These are phyloP conservation scores for Rutpela maculata DNA, from an alignment of 2,888 invertebrate genomes.

Conservation along the genomic window DNA sequence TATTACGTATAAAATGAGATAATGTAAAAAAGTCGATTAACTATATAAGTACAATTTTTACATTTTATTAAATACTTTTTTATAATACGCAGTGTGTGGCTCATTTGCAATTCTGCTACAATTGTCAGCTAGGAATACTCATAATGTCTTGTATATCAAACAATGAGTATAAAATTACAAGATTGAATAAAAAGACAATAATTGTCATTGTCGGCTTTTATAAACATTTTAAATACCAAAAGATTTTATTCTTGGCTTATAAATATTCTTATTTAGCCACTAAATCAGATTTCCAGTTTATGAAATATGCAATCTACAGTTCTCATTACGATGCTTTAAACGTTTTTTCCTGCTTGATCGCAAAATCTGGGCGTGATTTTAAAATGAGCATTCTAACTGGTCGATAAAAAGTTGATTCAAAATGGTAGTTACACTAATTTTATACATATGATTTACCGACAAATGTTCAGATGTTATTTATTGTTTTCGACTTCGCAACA, in stretches of 20 bases:
- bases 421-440: constrained; percentile 7
- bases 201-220: background rate
- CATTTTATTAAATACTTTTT: no score
- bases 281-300: constrained; percentile 1
- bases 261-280: background rate
- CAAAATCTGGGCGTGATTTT: constrained; percentile 7
- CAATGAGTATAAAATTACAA: no score
- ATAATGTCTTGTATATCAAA: no score
- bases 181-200: no score
- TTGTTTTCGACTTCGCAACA: no score
- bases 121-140: no score
- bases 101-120: no score
- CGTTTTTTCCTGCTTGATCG: constrained; percentile 7
- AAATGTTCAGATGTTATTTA: background rate
- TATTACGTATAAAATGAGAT: no score
- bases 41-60: no score
- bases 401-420: constrained; percentile 2
- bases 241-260: background rate
- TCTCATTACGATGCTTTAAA: constrained; percentile 3
- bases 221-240: background rate
- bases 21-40: no score
- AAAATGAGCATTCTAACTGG: constrained; percentile 7
- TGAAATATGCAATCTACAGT: background rate
- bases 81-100: no score
- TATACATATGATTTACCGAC: background rate